These are phyloP conservation scores for Lasius fuliginosus DNA, from an alignment of 2,888 invertebrate genomes.

Conservation along the genomic window DNA sequence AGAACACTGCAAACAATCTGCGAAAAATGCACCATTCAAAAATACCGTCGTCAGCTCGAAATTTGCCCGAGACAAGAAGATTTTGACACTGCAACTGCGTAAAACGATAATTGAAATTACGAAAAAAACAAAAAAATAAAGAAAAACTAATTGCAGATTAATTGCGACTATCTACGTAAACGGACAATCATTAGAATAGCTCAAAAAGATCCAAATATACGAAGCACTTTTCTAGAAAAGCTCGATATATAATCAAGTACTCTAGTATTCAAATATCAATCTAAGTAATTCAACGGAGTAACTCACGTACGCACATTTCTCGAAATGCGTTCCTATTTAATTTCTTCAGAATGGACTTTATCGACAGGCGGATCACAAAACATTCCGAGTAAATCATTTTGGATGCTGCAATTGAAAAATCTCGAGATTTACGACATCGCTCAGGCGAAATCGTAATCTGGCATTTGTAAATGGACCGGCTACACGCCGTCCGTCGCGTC, in stretches of 20 bases:
- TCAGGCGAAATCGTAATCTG: background rate
- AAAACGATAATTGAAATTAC: background rate
- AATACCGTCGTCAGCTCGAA: background rate
- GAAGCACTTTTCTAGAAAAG: slow-evolving; percentile 24
- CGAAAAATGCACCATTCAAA: slow-evolving; percentile 1
- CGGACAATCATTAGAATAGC: slow-evolving; percentile 39
- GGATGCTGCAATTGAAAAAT: background rate
- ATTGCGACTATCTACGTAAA: background rate
- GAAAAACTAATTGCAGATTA: background rate
- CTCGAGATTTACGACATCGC: background rate
- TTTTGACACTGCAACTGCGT: background rate
- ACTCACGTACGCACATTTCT: background rate
- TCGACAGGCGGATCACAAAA: background rate
- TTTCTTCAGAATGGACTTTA: slow-evolving; percentile 1
- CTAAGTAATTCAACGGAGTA: background rate
- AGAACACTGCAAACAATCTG: slow-evolving; percentile 3
- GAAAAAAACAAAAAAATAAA: background rate
- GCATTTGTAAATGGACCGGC: slow-evolving; percentile 34
- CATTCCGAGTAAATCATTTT: background rate
- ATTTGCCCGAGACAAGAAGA: background rate
- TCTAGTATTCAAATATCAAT: slow-evolving; percentile 20
- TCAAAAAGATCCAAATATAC: slow-evolving; percentile 40
- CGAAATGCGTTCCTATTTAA: slow-evolving; percentile 7
- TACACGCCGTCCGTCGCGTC: background rate
- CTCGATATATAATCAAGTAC: background rate